Conservation (phyloP, 2,888 invertebrate genomes). For the Antitype chi region DNA sequence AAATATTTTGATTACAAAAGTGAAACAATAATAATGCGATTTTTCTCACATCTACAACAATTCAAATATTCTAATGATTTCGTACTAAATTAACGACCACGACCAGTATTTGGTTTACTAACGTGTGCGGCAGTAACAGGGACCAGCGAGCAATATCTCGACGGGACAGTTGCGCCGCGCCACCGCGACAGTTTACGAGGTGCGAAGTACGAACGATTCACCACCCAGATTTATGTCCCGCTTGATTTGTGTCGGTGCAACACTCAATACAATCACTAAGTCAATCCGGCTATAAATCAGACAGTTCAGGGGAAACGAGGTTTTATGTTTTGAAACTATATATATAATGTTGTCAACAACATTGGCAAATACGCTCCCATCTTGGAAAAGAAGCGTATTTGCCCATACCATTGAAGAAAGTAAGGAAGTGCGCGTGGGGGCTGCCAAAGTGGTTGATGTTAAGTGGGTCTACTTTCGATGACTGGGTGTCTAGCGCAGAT, state of each 20-base stretch:
- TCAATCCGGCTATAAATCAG: slow-evolving; percentile 52
- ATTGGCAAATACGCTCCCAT: background rate
- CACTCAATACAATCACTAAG: slow-evolving; percentile 61
- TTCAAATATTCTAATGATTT: background rate
- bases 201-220: slow-evolving; percentile 48
- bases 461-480: background rate
- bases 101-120: slow-evolving; percentile 3
- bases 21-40: background rate
- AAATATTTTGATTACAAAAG: background rate
- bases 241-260: slow-evolving; percentile 57
- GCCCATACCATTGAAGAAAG: background rate
- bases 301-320: slow-evolving; percentile 6
- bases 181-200: slow-evolving; percentile 55
- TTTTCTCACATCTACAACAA: background rate
- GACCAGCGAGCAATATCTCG: slow-evolving; percentile 29
- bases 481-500: background rate
- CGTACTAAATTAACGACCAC: background rate
- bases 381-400: background rate
- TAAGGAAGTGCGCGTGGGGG: background rate
- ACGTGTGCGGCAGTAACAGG: background rate
- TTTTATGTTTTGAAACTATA: slow-evolving; percentile 31
- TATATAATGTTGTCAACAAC: background rate
- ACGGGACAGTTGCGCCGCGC: slow-evolving; percentile 33
- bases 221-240: slow-evolving; percentile 57
- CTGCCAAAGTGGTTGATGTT: background rate